Conservation (phyloP, 2,113 vertebrate genomes). For the Machaerirhynchus nigripectus region DNA sequence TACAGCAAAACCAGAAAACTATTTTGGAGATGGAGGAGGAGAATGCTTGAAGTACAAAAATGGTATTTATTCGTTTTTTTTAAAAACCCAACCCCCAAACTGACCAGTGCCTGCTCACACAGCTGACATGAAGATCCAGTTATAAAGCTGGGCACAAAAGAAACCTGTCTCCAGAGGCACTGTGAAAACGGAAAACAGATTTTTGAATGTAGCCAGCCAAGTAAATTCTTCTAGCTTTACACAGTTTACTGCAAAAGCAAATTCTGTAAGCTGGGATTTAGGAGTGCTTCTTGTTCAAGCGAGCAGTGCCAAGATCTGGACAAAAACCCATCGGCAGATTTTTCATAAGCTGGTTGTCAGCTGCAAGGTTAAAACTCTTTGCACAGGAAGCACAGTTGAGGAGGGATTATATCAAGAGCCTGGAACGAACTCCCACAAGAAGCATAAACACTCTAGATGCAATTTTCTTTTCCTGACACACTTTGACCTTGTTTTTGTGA, state of each 20-base stretch:
- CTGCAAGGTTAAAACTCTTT: background rate
- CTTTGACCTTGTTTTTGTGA: background rate
- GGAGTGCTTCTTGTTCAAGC: background rate
- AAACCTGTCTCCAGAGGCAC: background rate
- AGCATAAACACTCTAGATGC: background rate
- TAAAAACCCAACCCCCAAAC: rapidly evolving
- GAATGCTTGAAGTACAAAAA: background rate
- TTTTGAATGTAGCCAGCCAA: background rate
- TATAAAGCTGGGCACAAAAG: background rate
- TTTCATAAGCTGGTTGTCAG: background rate
- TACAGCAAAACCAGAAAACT: background rate
- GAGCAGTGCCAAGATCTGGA: background rate
- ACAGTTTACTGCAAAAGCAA: background rate
- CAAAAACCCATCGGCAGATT: background rate
- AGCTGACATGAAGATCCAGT: background rate
- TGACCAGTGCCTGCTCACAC: background rate
- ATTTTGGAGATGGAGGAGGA: background rate
- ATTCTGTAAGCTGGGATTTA: background rate
- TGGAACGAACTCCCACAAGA: background rate
- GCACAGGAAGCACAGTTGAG: background rate
- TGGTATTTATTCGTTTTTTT: background rate
- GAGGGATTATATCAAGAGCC: background rate
- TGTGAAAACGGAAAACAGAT: background rate
- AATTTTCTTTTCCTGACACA: background rate
- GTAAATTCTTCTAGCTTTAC: background rate